Evolutionary conservation across 1,140 invertebrate species (phyloP).

Genomic region (Hylyphantes graminicola): DNA sequence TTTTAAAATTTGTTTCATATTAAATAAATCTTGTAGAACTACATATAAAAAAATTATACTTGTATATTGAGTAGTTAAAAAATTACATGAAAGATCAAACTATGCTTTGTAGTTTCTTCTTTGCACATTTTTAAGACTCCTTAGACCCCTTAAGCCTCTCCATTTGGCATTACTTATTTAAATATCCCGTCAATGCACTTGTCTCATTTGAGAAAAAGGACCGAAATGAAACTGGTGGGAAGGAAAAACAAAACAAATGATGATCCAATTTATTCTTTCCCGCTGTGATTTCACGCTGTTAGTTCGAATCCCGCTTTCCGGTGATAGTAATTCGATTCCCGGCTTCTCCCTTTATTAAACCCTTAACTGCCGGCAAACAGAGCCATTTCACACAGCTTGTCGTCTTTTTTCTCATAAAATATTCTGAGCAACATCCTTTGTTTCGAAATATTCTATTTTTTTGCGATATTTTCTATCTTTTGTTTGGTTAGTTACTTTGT

Average conservation of each 20-base stretch:
- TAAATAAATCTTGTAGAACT: too few relatives aligned
- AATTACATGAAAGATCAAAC: too few relatives aligned
- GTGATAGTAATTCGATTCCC: slow-evolving; percentile 18
- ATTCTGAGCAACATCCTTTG: slow-evolving; percentile 5
- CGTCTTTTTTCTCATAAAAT: slow-evolving; percentile 5
- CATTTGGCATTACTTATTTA: too few relatives aligned
- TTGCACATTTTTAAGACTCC: too few relatives aligned
- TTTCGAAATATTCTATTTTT: neutral
- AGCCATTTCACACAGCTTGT: slow-evolving; percentile 15
- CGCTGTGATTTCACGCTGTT: slow-evolving; percentile 9
- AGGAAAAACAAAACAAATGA: slow-evolving; percentile 10
- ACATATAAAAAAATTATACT: too few relatives aligned
- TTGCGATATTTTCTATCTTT: neutral
- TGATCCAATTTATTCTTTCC: slow-evolving; percentile 29
- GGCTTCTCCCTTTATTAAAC: slow-evolving; percentile 2
- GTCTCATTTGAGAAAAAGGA: neutral
- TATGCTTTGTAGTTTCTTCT: too few relatives aligned
- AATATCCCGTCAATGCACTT: too few relatives aligned
- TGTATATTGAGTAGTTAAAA: too few relatives aligned
- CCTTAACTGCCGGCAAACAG: slow-evolving; percentile 24
- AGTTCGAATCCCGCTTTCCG: neutral
- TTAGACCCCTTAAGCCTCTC: too few relatives aligned
- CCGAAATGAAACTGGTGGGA: neutral
- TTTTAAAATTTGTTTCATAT: too few relatives aligned
- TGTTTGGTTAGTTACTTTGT: too few relatives aligned